A percentile compares a stretch with the other conserved stretches of the same genome.
phyloP scores from a whole-genome alignment of 2,113 vertebrate genomes.

The Zapornia atra region DNA sequence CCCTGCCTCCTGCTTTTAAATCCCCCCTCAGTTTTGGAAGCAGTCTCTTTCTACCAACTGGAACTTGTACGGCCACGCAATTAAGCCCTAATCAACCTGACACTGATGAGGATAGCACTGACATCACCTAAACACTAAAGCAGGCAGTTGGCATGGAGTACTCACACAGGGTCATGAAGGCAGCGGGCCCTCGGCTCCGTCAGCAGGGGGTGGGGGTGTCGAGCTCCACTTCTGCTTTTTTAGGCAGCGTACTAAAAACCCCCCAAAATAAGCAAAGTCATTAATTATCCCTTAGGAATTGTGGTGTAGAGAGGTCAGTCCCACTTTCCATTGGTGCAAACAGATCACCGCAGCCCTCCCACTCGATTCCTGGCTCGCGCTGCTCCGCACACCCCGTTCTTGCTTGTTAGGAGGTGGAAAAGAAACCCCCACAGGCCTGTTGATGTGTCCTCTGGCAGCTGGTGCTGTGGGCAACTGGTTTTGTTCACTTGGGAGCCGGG shows the following conservation, averaged over 20 bases:
- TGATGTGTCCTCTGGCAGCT: constrained; percentile 71
- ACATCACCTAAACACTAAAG: background rate
- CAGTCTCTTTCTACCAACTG: background rate
- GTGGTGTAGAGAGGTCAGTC: background rate
- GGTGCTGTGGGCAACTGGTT: constrained; percentile 79
- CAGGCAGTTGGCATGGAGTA: background rate
- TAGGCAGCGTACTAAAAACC: background rate
- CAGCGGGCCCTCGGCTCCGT: background rate
- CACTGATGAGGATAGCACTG: background rate
- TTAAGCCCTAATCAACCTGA: background rate
- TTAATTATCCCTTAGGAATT: background rate
- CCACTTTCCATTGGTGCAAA: background rate
- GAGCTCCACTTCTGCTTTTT: background rate
- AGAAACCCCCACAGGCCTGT: background rate
- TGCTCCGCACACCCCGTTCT: background rate
- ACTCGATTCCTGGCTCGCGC: background rate
- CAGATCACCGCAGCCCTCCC: constrained; percentile 6
- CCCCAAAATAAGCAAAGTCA: background rate
- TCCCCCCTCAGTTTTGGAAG: background rate
- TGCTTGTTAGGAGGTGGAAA: constrained; percentile 15
- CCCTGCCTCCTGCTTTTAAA: constrained; percentile 8
- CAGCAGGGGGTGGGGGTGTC: background rate
- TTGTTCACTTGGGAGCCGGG: constrained; percentile 35
- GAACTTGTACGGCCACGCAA: background rate
- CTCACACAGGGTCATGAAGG: background rate